Evolutionary conservation across 1,140 invertebrate genomes (phyloP), one percentile per base, ranked within the genome.

Genomic region (Cydia pomonella): DNA sequence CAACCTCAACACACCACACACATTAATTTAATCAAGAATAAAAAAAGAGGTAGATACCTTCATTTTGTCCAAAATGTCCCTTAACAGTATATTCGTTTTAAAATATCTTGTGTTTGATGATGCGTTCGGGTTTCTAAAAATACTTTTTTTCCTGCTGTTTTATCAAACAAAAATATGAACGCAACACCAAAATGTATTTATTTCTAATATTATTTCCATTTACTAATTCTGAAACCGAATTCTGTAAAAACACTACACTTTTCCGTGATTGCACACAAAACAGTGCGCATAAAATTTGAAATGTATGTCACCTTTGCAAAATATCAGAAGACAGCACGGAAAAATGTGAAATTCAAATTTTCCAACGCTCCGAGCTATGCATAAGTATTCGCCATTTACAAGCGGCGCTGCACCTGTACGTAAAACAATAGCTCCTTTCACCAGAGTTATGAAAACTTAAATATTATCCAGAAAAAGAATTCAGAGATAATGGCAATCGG

Each of bases 291-390:
- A 41, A 18, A 38, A 69, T 33, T 69, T 23, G 27, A 69, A 69
- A 69, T 69, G 16, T 69, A 69, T 69, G 64, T 69, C 64, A 33
- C 64, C 64, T 69, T 18, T 33, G 64, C n/a, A 69, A 69, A 69
- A 69, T 69, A 33, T 33, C 64, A 33, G 16, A 23, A 69, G 64
- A 69, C 29, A 38, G 64, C 27, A 18, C 6, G 29, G 64, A 38
- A 21, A 69, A 69, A 69, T 69, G 64, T 33, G 29, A 69, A 69
- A 38, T 69, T 69, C 64, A 69, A 69, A 69, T 69, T 59, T 69
- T 23, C 29, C 29, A 29, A 9, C 63, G 64, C 64, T 2, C 21
- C 25, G 27, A 64, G 25, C 64, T 38, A 18, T 69, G 64, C 64
- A 69, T 69, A 69, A 69, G 27, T 64, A 64, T 33, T 64, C 63